These are phyloP conservation scores for Ormyrus rosae DNA, from an alignment of 2,888 invertebrate species.

Conservation along the genomic window DNA sequence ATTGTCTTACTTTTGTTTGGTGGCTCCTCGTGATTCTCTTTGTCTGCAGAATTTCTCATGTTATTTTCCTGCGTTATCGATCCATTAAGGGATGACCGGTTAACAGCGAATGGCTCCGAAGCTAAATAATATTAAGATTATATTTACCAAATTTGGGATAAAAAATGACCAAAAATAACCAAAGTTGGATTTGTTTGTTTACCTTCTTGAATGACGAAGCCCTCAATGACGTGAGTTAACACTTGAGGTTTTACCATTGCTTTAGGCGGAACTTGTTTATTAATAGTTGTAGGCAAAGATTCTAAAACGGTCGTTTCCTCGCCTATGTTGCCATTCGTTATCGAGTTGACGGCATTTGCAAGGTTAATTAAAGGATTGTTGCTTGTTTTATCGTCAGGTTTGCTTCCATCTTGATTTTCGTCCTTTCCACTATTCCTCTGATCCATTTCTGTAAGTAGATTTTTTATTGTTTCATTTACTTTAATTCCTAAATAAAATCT, in stretches of 20 bases:
- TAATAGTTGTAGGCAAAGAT: conserved; percentile 65
- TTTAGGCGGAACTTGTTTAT: conserved; percentile 81
- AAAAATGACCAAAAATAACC: too few species aligned
- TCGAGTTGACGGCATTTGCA: conserved; percentile 72
- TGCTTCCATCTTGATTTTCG: conserved; percentile 36
- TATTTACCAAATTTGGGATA: background rate
- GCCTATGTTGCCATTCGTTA: conserved; percentile 69
- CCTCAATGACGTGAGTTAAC: conserved; percentile 96
- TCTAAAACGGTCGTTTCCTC: conserved; percentile 64
- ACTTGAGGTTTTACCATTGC: conserved; percentile 97
- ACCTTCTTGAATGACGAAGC: conserved; percentile 96
- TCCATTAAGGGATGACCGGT: conserved; percentile 77
- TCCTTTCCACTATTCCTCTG: conserved; percentile 45
- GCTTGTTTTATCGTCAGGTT: conserved; percentile 71
- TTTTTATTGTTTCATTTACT: too few species aligned
- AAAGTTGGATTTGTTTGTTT: conserved; percentile 51
- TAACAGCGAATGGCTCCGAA: conserved; percentile 92
- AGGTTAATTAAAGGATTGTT: conserved; percentile 72
- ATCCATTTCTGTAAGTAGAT: conserved; percentile 52
- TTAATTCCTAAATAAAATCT: too few species aligned
- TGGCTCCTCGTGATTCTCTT: conserved; percentile 83
- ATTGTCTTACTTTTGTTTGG: conserved; percentile 80
- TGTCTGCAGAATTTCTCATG: conserved; percentile 66
- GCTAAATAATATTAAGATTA: conserved; percentile 72
- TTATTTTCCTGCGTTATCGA: conserved; percentile 71